These are phyloP conservation scores for Phylloscopus collybita DNA, from an alignment of 2,797 vertebrate genomes.

Conservation along the genomic window DNA sequence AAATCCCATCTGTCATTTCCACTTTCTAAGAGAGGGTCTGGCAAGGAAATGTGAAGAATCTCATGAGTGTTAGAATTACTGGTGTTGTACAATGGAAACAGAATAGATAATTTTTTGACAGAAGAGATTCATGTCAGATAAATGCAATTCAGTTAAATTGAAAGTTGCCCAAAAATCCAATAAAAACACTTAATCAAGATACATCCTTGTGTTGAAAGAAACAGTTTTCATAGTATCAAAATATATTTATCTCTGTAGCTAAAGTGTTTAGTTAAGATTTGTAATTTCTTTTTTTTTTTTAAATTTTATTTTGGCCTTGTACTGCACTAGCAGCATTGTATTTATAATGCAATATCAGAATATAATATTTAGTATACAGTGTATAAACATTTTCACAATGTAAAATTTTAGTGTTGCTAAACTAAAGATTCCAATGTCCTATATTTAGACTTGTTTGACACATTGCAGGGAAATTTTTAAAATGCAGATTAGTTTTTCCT, in stretches of 20 bases:
- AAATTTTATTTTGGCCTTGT: neutral
- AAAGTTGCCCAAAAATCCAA: neutral
- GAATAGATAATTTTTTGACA: neutral
- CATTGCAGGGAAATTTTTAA: neutral
- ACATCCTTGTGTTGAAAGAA: neutral
- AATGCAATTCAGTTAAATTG: neutral
- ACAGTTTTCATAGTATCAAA: neutral
- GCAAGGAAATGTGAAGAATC: neutral
- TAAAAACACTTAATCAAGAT: slow-evolving; percentile 4
- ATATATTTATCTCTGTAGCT: neutral
- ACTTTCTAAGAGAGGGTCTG: slow-evolving; percentile 13
- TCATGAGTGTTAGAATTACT: neutral
- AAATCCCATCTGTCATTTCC: slow-evolving; percentile 39
- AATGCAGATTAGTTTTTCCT: neutral
- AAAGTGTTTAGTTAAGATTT: neutral
- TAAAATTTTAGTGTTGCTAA: neutral
- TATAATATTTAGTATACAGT: neutral
- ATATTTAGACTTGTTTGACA: neutral
- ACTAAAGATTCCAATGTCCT: neutral
- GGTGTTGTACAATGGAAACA: slow-evolving; percentile 17
- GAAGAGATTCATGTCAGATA: neutral
- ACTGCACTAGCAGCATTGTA: neutral
- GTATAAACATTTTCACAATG: neutral
- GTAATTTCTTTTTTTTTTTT: neutral
- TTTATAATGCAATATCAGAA: neutral